phyloP scores from a whole-genome alignment of 1,140 invertebrate species.

The Cyphomyrmex costatus region DNA sequence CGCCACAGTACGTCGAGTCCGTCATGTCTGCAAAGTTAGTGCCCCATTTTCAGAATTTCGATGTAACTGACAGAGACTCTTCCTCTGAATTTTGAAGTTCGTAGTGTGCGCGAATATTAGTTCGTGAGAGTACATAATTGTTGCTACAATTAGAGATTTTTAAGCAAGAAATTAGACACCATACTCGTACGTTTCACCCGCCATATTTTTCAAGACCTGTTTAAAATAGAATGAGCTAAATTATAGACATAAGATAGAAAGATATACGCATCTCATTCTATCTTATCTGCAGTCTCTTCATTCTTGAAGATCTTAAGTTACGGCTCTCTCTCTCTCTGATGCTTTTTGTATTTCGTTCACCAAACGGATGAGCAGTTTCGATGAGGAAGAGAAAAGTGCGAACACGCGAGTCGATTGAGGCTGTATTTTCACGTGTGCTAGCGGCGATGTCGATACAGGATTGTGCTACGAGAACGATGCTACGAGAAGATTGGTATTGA shows the following conservation, averaged over 20 bases:
- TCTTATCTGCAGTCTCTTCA: too few species aligned
- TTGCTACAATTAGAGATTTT: neutral
- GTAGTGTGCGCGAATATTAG: neutral
- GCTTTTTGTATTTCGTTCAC: slow-evolving; percentile 22
- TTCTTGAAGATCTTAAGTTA: neutral
- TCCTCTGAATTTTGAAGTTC: neutral
- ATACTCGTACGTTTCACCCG: too few species aligned
- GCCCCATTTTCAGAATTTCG: slow-evolving; percentile 4
- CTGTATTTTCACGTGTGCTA: slow-evolving; percentile 46
- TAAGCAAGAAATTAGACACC: too few species aligned
- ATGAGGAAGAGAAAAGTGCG: neutral
- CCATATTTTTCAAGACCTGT: too few species aligned
- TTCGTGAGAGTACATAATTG: neutral
- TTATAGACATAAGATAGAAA: too few species aligned
- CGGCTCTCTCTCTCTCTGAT: neutral
- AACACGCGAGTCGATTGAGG: slow-evolving; percentile 7
- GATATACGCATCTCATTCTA: too few species aligned
- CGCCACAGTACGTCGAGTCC: neutral
- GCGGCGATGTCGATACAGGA: neutral
- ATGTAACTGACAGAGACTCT: neutral
- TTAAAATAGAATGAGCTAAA: too few species aligned
- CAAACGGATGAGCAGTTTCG: slow-evolving; percentile 16
- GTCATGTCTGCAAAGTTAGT: neutral
- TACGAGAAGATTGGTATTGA: slow-evolving; percentile 66
- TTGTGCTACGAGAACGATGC: slow-evolving; percentile 20